A percentile compares a stretch with the other conserved stretches of the same genome.
Evolutionary conservation across 2,888 invertebrate genomes (phyloP).

Genomic region (Mythimna ferrago): DNA sequence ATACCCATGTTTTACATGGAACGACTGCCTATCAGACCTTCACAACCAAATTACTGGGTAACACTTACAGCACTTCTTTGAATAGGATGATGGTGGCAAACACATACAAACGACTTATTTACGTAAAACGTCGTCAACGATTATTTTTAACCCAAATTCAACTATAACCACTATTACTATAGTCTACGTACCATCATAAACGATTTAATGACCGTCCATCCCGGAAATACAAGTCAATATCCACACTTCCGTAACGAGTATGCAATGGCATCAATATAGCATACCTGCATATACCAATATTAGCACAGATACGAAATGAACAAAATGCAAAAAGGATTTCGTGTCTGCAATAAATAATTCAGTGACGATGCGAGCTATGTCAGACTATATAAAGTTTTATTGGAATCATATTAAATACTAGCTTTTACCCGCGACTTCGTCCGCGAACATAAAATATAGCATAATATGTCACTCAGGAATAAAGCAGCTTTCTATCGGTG

Average conservation of each 20-base stretch:
- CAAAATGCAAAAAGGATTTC: conserved; percentile 18
- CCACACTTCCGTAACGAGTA: conserved; percentile 15
- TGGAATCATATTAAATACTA: neutral
- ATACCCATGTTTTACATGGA: too few species aligned
- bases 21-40: too few species aligned
- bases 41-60: too few species aligned
- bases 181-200: neutral
- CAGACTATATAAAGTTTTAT: neutral
- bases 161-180: neutral
- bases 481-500: too few species aligned
- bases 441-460: too few species aligned
- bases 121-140: neutral
- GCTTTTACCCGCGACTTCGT: too few species aligned
- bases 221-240: conserved; percentile 16
- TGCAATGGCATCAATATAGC: neutral
- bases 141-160: neutral
- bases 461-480: too few species aligned
- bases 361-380: neutral
- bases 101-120: too few species aligned
- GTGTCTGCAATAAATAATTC: neutral
- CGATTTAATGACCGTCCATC: neutral
- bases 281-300: neutral
- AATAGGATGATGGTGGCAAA: too few species aligned
- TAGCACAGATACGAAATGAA: conserved; percentile 15
- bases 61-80: too few species aligned